Conservation (phyloP, 2,888 invertebrate species). For the Cheilosia pagana region DNA sequence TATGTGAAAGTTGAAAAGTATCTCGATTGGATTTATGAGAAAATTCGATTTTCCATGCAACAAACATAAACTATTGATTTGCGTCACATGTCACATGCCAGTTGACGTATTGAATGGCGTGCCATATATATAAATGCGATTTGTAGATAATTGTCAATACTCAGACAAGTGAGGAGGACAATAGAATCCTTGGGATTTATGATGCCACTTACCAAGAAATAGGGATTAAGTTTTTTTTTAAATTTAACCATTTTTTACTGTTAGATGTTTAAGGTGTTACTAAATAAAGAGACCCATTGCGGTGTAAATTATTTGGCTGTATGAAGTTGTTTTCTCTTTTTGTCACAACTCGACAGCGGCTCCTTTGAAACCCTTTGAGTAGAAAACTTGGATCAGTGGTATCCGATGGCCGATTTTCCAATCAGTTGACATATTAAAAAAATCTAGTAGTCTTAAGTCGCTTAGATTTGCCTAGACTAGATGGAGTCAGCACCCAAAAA, state of each 20-base stretch:
- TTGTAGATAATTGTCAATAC: conserved; percentile 53
- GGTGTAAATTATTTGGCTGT: no score
- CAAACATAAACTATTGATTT: conserved; percentile 62
- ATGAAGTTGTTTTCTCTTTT: background rate
- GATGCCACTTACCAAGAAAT: background rate
- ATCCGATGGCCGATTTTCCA: no score
- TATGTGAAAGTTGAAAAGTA: conserved; percentile 88
- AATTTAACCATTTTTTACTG: conserved; percentile 13
- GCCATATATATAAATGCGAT: conserved; percentile 19
- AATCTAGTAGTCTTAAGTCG: no score
- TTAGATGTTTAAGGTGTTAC: conserved; percentile 32
- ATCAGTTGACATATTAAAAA: no score
- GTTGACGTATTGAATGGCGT: conserved; percentile 18
- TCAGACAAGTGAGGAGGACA: conserved; percentile 15
- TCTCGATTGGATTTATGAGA: conserved; percentile 87
- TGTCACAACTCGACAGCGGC: background rate
- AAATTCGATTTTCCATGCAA: conserved; percentile 82
- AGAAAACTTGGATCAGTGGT: no score
- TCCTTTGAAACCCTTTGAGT: no score
- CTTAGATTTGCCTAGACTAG: no score
- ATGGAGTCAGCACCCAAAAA: no score
- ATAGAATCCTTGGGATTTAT: background rate
- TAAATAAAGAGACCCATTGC: background rate
- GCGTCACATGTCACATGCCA: background rate
- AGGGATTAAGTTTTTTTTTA: conserved; percentile 8